phyloP scores from a whole-genome alignment of 2,888 invertebrate species.

The Panzeria rudis region DNA sequence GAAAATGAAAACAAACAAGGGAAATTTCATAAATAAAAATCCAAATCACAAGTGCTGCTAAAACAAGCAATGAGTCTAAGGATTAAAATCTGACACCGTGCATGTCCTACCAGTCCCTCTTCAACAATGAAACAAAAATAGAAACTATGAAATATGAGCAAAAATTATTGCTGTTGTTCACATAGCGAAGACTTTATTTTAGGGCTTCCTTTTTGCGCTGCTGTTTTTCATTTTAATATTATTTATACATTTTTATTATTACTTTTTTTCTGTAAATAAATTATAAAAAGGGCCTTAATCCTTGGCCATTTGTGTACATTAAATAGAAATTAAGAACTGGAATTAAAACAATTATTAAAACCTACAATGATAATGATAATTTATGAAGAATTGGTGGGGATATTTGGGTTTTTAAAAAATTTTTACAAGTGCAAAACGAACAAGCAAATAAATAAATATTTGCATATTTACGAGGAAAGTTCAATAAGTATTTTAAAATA shows the following conservation, averaged over 20 bases:
- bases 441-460: neutral
- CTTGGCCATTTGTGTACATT: slow-evolving; percentile 37
- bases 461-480: neutral
- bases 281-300: slow-evolving; percentile 20
- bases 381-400: neutral
- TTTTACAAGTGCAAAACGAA: too few species aligned
- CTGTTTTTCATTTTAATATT: neutral
- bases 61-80: slow-evolving; percentile 9
- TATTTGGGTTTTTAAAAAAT: too few species aligned
- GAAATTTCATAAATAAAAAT: slow-evolving; percentile 12
- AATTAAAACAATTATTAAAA: slow-evolving; percentile 34
- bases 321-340: slow-evolving; percentile 25
- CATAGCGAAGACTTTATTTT: neutral
- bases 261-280: slow-evolving; percentile 7
- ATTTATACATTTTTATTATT: neutral
- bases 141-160: neutral
- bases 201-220: neutral
- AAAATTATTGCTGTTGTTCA: slow-evolving; percentile 4
- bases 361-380: slow-evolving; percentile 5
- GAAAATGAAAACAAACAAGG: slow-evolving; percentile 21
- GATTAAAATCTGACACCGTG: neutral
- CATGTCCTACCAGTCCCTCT: neutral
- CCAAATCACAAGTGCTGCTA: slow-evolving; percentile 7
- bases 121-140: neutral
- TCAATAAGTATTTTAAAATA: neutral